Evolutionary conservation across 1,140 invertebrate species (phyloP).

Genomic region (Lasaia peninsularis): DNA sequence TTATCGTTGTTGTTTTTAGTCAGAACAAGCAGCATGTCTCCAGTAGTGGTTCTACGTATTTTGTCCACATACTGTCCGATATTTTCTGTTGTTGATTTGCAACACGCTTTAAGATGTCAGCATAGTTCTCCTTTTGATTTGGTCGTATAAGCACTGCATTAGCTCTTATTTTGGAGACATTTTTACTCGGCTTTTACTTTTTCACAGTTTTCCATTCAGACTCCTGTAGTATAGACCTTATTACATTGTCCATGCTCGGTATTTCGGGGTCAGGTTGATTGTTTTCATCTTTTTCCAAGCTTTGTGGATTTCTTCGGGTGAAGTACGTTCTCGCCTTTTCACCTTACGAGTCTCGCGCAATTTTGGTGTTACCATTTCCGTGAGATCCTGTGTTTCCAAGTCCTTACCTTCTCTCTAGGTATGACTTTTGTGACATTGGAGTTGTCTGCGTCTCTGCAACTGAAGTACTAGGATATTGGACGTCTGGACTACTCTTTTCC

Average conservation of each 20-base stretch:
- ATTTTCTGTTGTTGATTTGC: no score
- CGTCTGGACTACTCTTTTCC: background rate
- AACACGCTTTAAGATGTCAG: constrained; percentile 7
- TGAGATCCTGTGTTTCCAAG: no score
- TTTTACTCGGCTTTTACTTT: background rate
- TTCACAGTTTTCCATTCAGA: constrained; percentile 5
- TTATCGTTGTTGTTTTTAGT: background rate
- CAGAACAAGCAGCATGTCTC: no score
- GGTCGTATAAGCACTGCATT: constrained; percentile 7
- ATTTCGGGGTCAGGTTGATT: background rate
- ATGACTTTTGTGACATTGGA: background rate
- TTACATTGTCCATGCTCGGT: background rate
- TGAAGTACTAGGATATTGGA: background rate
- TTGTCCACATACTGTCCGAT: no score
- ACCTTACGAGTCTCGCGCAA: background rate
- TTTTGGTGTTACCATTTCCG: background rate
- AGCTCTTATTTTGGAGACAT: background rate
- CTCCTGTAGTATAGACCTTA: background rate
- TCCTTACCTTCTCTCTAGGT: background rate
- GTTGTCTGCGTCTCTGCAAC: background rate
- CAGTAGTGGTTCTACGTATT: no score
- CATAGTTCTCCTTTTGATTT: background rate
- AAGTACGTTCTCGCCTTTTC: background rate
- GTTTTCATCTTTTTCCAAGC: background rate
- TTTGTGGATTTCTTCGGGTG: background rate